Evolutionary conservation across 2,797 vertebrate genomes (phyloP).

Genomic region (Enteromius afrohamiltoni): DNA sequence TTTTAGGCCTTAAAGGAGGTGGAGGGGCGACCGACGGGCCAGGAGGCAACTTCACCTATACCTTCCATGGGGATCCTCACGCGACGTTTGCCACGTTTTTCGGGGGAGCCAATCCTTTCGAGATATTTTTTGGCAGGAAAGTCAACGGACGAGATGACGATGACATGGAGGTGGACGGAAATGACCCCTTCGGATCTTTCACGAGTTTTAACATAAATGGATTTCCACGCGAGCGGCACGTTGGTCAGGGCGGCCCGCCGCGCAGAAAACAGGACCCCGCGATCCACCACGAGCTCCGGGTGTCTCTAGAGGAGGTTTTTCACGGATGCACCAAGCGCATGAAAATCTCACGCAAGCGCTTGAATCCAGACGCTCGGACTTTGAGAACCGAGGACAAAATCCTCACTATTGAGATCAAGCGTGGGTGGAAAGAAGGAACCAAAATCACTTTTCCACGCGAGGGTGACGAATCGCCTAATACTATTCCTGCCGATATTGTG

Average conservation of each 20-base stretch:
- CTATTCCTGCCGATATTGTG: slow-evolving; percentile 96
- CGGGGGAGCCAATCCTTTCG: slow-evolving; percentile 95
- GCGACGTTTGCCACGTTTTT: slow-evolving; percentile 98
- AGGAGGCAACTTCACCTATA: slow-evolving; percentile 92
- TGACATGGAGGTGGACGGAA: slow-evolving; percentile 95
- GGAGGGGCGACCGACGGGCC: slow-evolving; percentile 87
- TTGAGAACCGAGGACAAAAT: slow-evolving; percentile 96
- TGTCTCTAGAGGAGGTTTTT: slow-evolving; percentile 96
- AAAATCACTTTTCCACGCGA: slow-evolving; percentile 98
- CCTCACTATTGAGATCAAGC: slow-evolving; percentile 96
- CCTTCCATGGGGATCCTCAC: slow-evolving; percentile 98
- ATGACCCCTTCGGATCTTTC: slow-evolving; percentile 92
- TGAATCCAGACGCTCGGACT: slow-evolving; percentile 93
- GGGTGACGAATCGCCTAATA: slow-evolving; percentile 91
- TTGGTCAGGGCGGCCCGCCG: slow-evolving; percentile 82
- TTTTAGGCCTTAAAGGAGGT: slow-evolving; percentile 93
- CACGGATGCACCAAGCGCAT: slow-evolving; percentile 95
- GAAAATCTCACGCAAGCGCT: slow-evolving; percentile 95
- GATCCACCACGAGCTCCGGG: slow-evolving; percentile 93
- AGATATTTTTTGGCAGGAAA: slow-evolving; percentile 96
- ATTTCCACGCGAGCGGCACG: slow-evolving; percentile 91
- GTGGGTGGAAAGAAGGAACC: slow-evolving; percentile 98
- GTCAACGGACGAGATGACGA: slow-evolving; percentile 90
- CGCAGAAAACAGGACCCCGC: slow-evolving; percentile 95
- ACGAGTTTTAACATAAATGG: slow-evolving; percentile 92